Conservation (phyloP, 2,797 vertebrate genomes). For the Mormyrus proboscirostris region DNA sequence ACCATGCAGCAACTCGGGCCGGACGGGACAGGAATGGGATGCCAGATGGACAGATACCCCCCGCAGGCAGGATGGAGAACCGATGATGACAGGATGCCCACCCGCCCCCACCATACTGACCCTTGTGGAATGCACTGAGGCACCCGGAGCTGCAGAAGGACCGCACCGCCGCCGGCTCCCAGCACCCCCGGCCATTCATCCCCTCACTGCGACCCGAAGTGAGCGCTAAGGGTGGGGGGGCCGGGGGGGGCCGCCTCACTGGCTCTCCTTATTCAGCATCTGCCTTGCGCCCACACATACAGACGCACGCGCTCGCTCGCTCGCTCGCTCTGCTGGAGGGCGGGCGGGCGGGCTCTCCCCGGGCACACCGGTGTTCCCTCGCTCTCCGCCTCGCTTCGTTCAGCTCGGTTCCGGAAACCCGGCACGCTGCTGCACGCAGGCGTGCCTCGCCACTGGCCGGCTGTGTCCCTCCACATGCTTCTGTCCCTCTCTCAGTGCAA, state of each 20-base stretch:
- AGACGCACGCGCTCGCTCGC: neutral
- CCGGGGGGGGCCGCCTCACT: slow-evolving; percentile 38
- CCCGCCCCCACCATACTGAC: slow-evolving; percentile 64
- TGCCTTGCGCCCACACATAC: slow-evolving; percentile 25
- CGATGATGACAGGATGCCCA: slow-evolving; percentile 31
- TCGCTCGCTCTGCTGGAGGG: neutral
- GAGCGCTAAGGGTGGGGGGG: slow-evolving; percentile 46
- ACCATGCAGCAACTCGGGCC: neutral
- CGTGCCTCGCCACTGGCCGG: neutral
- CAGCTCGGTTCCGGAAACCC: slow-evolving; percentile 16
- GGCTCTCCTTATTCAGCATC: slow-evolving; percentile 57
- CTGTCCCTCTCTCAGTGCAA: slow-evolving; percentile 54
- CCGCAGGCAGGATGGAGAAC: slow-evolving; percentile 20
- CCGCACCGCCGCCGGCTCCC: slow-evolving; percentile 76
- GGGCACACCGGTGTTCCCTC: slow-evolving; percentile 28
- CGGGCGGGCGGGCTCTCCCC: neutral
- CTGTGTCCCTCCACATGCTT: slow-evolving; percentile 50
- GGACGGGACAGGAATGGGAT: neutral
- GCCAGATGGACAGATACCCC: accelerated
- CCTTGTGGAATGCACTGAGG: slow-evolving; percentile 82
- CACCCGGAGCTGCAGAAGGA: slow-evolving; percentile 90
- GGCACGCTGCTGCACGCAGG: slow-evolving; percentile 11
- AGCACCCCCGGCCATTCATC: slow-evolving; percentile 95
- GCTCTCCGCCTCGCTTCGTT: slow-evolving; percentile 26
- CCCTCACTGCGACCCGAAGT: slow-evolving; percentile 49